phyloP scores from a whole-genome alignment of 2,888 invertebrate genomes.

The Keiferia lycopersicella region DNA sequence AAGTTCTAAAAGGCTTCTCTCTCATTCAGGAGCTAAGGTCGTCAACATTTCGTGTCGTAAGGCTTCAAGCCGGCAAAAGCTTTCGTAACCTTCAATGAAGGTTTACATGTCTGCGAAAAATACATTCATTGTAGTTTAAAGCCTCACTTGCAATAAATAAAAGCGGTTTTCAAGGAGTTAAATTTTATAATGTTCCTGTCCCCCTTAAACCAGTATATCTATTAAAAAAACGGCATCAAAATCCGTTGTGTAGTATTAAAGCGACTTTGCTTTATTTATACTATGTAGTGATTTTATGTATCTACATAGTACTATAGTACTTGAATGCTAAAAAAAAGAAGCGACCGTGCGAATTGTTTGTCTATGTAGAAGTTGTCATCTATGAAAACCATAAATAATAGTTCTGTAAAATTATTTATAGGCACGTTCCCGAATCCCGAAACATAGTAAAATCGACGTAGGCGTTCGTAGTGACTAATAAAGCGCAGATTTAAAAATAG shows the following conservation, averaged over 20 bases:
- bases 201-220: no score
- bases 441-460: slow-evolving; percentile 1
- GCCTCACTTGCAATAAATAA: not conserved
- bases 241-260: no score
- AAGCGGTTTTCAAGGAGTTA: no score
- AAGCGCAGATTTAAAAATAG: slow-evolving; percentile 36
- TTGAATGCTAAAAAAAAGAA: no score
- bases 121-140: not conserved
- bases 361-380: no score
- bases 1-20: slow-evolving; percentile 54
- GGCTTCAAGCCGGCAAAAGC: slow-evolving; percentile 40
- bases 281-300: no score
- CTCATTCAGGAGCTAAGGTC: slow-evolving; percentile 43
- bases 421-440: not conserved
- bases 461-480: not conserved
- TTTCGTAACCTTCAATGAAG: slow-evolving; percentile 40
- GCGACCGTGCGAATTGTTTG: no score
- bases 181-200: no score
- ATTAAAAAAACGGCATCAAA: no score
- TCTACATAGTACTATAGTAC: no score
- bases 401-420: not conserved
- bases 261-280: no score
- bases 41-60: slow-evolving; percentile 39
- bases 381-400: not conserved
- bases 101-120: slow-evolving; percentile 18